phyloP scores from a whole-genome alignment of 1,140 invertebrate species.

The Phortica variegata region DNA sequence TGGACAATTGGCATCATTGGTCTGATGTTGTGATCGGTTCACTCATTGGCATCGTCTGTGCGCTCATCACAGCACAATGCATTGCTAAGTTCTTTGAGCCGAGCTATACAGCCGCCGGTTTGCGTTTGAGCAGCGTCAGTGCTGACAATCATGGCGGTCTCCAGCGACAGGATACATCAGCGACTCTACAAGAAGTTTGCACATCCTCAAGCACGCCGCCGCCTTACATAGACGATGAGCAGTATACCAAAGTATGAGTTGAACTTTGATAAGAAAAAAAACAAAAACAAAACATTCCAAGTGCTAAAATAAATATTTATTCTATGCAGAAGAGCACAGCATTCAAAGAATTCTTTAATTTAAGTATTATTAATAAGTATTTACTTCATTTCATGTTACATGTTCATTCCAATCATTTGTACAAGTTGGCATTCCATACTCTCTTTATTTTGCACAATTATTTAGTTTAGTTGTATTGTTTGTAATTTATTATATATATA shows the following conservation, averaged over 20 bases:
- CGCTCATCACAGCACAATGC: constrained; percentile 37
- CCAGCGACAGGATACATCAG: constrained; percentile 36
- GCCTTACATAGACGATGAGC: constrained; percentile 37
- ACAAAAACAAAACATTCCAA: too few species aligned
- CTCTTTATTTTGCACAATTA: too few species aligned
- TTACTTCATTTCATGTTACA: too few species aligned
- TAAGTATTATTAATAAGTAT: too few species aligned
- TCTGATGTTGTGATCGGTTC: constrained; percentile 42
- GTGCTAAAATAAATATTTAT: too few species aligned
- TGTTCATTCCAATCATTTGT: too few species aligned
- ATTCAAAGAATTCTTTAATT: too few species aligned
- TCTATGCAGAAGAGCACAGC: too few species aligned
- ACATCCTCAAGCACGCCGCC: constrained; percentile 34
- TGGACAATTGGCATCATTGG: constrained; percentile 54
- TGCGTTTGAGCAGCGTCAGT: background rate
- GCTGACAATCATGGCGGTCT: constrained; percentile 16
- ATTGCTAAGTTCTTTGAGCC: constrained; percentile 33
- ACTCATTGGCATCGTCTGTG: constrained; percentile 31
- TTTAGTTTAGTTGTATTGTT: too few species aligned
- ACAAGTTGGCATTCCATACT: too few species aligned
- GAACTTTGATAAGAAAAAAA: background rate
- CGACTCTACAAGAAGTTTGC: constrained; percentile 40
- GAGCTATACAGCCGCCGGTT: background rate
- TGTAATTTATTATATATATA: too few species aligned
- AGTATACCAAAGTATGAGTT: constrained; percentile 38